Evolutionary conservation across 1,140 invertebrate genomes (phyloP), one percentile per base, ranked within the genome.

Genomic region (Battus philenor): DNA sequence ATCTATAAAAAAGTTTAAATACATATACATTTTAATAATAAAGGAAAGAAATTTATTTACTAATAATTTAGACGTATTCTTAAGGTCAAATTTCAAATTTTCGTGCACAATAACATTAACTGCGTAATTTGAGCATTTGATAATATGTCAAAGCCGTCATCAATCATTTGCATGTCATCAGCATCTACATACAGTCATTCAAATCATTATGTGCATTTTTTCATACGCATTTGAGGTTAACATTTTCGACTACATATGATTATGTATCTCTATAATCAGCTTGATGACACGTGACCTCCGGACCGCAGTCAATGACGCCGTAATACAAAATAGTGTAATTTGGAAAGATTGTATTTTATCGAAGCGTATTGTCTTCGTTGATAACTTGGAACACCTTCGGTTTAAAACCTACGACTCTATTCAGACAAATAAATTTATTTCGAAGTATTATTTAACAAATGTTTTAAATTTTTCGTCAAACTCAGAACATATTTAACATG

Each of bases 281-380:
- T 39, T 39, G 34, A 38, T 38, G 36, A 41, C 12, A 29, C 9
- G 31, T 26, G 38, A 41, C 38, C 38, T 41, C 38, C 12, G 29
- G 13, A 13, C 22, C 20, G 12, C 36, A 26, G 27, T 41, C 24
- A 41, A 41, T 27, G 38, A 41, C 38, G 12, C 13, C 12, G 36
- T 39, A 27, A 39, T 15, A 41, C 27, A 39, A 39, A 39, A 15
- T 34, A 16, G 13, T 41, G 12, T 41, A 29, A 29, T 41, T 41
- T 41, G 24, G 10, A 41, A 5, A 41, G 12, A 29, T n/a, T 10
- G n/a, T 30, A 30, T 10, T 36, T 15, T 26, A 29, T 39, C 2
- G 6, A 26, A 29, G 11, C 12, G n/a, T n/a, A n/a, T n/a, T n/a
- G n/a, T n/a, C n/a, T n/a, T n/a, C n/a, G n/a, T n/a, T n/a, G n/a